phyloP scores from a whole-genome alignment of 2,888 invertebrate genomes.

The Venustoraphidia nigricollis region DNA sequence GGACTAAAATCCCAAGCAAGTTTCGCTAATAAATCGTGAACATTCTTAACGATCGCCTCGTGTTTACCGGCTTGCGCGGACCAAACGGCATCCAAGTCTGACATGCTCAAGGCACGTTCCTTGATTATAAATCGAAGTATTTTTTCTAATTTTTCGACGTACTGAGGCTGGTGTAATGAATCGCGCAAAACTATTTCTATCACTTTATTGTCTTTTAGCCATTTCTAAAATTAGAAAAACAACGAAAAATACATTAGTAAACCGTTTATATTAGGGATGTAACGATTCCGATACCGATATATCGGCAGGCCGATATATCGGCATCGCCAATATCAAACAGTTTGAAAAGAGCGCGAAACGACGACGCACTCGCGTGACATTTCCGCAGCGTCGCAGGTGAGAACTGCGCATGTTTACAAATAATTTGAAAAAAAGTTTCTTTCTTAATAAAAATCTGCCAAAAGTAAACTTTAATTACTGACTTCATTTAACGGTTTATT shows the following conservation, averaged over 20 bases:
- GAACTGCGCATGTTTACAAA: no score
- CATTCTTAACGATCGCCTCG: conserved; percentile 95
- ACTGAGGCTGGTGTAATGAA: conserved; percentile 93
- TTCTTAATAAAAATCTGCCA: no score
- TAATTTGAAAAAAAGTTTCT: no score
- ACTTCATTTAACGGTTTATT: no score
- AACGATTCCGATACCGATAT: no score
- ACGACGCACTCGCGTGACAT: no score
- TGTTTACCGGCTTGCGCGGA: conserved; percentile 94
- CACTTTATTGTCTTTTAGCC: conserved; percentile 93
- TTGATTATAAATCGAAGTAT: conserved; percentile 95
- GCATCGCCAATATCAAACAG: no score
- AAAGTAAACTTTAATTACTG: no score
- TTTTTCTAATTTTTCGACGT: conserved; percentile 94
- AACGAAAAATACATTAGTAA: conserved; percentile 5
- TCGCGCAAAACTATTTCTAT: conserved; percentile 89
- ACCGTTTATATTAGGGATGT: conserved; percentile 6
- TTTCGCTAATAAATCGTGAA: conserved; percentile 90
- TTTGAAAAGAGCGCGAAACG: no score
- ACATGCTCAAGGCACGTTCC: conserved; percentile 72
- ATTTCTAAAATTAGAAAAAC: conserved; percentile 42
- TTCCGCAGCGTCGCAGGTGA: no score
- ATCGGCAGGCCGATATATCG: no score
- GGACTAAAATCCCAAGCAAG: conserved; percentile 97
- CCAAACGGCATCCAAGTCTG: conserved; percentile 93